Evolutionary conservation across 2,797 vertebrate genomes (phyloP).

Genomic region (Falco columbarius): DNA sequence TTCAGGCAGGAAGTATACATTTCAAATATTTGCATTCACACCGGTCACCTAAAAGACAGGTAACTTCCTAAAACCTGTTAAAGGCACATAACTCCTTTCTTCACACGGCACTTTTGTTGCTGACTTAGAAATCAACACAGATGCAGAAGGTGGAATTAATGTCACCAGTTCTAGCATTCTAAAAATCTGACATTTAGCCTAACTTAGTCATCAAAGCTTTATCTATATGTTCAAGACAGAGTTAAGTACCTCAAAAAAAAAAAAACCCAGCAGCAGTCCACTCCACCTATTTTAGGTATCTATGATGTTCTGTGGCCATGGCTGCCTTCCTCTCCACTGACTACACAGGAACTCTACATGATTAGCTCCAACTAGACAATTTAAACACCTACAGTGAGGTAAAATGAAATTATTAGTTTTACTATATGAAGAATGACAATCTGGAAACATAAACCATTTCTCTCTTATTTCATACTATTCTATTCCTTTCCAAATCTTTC

Average conservation of each 20-base stretch:
- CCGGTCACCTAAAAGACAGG: neutral
- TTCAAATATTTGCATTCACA: neutral
- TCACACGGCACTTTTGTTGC: neutral
- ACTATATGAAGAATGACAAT: neutral
- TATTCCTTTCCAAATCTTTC: neutral
- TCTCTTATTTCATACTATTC: neutral
- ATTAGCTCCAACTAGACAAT: neutral
- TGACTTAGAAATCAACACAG: neutral
- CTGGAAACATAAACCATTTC: neutral
- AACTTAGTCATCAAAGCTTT: neutral
- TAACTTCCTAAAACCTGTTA: neutral
- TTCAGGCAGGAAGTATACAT: neutral
- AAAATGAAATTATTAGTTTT: neutral
- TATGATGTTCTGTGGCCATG: neutral
- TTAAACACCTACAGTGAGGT: neutral
- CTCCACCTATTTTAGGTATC: neutral
- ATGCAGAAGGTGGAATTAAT: neutral
- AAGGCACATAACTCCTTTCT: neutral
- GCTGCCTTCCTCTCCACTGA: neutral
- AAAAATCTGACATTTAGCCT: neutral
- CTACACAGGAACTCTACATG: neutral
- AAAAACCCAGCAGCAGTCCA: neutral
- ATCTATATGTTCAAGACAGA: neutral
- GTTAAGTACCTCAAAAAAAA: neutral
- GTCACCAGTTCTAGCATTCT: neutral